Evolutionary conservation across 2,113 vertebrate species (phyloP), one percentile per base, ranked within the genome.

Genomic region (Bujurquina vittata): DNA sequence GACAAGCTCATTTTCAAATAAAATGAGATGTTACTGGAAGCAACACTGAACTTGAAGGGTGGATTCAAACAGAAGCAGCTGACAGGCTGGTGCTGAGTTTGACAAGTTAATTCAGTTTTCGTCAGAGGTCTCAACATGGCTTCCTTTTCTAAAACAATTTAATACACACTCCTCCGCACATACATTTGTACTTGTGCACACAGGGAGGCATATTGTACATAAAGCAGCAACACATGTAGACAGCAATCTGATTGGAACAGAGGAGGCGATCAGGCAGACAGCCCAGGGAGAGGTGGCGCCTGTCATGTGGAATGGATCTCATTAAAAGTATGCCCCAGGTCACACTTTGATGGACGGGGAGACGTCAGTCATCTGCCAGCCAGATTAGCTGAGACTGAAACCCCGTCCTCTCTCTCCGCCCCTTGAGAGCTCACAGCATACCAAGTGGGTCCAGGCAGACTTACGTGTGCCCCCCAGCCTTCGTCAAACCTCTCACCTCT

Each of bases 241-340:
- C 86, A 46, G 82, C 86, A 61, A 75, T 74, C 69, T 83, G 87
- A 91, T 82, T 89, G 91, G 89, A 91, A 84, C 79, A 78, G 89
- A 84, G 84, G 72, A 86, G 84, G 83, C 59, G 65, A 93, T 92
- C 89, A 91, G 89, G 88, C 87, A 91, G 93, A 88, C 93, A 60
- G 88, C 93, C 90, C 89, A 85, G 87, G 91, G 94, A 94, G 94
- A 93, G 90, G 94, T 86, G 91, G 90, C 88, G 92, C 92, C 93
- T 79, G 91, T 90, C 91, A 90, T 89, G 93, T 89, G 94, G 92
- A 94, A 95, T 94, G 94, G 94, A 95, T 94, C 94, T 95, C 95
- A 95, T 95, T 95, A 95, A 95, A 95, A 94, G 91, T 91, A 80
- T 88, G 94, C 94, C 95, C 90, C 87, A 61, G 95, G 95, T 96